Evolutionary conservation across 2,797 vertebrate genomes (phyloP), one percentile per base, ranked within the genome.

Genomic region (Bradypodion pumilum): DNA sequence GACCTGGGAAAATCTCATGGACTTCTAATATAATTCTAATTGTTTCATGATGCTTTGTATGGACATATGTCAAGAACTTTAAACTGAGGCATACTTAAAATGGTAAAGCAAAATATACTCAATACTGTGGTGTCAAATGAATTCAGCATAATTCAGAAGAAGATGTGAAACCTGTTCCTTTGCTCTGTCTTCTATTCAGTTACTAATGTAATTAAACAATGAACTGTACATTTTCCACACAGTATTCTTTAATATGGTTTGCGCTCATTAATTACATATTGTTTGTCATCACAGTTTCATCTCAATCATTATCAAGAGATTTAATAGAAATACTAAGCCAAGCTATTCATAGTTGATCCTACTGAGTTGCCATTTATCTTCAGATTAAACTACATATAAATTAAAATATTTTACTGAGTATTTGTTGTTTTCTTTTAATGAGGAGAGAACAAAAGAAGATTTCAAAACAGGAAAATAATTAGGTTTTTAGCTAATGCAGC

Each of bases 221-320:
- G 32, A 42, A 65, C 16, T 70, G 46, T 80, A 86, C 46, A 25
- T 78, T 40, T 83, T 77, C 52, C 85, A 66, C 27, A 68, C 7
- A 78, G 7, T 56, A 1, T 16, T 2, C 21, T 21, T 12, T 66
- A 46, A 82, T 82, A 69, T 70, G 27, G 16, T 42, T 63, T 25
- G 21, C 23, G 63, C 77, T 80, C 32, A 75, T n/a, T 80, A 35
- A 86, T 87, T 87, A 73, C 80, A 79, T 27, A 76, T 23, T 69
- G 32, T 80, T 76, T 75, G 49, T 78, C 69, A 32, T 59, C 42
- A 15, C 72, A 19, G 15, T 81, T 88, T 86, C 85, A 70, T 72
- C 35, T 87, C 83, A 82, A 29, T 87, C 81, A 87, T 27, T n/a
- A 79, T 76, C 32, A 59, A 80, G 49, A 77, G 81, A 32, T 81